Base-by-base conservation (phyloP, 2,888 invertebrate species). In the Apotomis capreana region DNA sequence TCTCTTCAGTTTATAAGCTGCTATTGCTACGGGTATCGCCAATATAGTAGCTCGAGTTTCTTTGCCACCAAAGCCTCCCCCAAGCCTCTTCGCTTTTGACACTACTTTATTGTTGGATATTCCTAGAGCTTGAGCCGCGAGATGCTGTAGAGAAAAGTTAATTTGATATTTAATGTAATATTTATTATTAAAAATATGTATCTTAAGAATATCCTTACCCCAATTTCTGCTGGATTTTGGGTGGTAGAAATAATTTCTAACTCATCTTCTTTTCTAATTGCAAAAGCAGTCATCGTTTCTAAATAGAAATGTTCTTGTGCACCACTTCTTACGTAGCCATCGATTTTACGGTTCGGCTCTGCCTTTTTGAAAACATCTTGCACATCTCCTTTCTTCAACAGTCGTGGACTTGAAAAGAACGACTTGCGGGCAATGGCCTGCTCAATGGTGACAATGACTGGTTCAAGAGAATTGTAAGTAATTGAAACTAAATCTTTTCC, bases 291-390 rank as follows among this genome's bases (percentile, higher is more conserved):
- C 46, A 96, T 94, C 0, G 98, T 96, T 90, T 98, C 98, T 79
- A 98, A 88, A 86, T 98, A 98, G 89, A 98, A 98, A 85, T 98
- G 98, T 84, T 98, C 98, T 86, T 98, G 98, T 0, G 96, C 97
- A 3, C 97, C 97, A 73, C 95, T 95, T 81, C 95, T 91, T 67
- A 95, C 89, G 79, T 95, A 94, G 0, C 97, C 97, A 84, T 96
- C 95, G 52, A 96, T 79, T 12, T 95, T 85, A 84, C 96, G 94
- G 15, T 95, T 95, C 2, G 96, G 94, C 69, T 93, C 91, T n/a
- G 87, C 81, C 9, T 54, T 72, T 37, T 58, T 60, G 74, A 98
- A 95, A 0, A 94, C 96, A 75, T 93, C 86, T 0, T 95, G 94
- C 0, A 95, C 89, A 82, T 98, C 94, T 0, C 98, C 97, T 78